These are phyloP conservation scores for Adrianichthys oophorus DNA, from an alignment of 2,797 vertebrate genomes.

Conservation along the genomic window DNA sequence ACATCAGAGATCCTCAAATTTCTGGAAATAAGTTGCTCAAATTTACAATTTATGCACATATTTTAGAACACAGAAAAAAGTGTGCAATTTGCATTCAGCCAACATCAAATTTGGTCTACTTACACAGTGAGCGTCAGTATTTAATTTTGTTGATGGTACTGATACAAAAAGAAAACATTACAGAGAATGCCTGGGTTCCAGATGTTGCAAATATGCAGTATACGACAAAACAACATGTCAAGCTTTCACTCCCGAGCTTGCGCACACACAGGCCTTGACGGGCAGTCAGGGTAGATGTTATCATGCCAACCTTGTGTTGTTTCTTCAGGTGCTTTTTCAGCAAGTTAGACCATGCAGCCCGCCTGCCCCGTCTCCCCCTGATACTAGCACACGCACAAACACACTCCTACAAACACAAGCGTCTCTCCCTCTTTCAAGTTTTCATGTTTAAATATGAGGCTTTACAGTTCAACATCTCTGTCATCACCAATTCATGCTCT, in stretches of 20 bases:
- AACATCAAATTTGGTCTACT: no score
- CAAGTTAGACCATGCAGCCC: conserved; percentile 71
- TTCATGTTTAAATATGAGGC: conserved; percentile 65
- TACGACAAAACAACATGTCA: conserved; percentile 30
- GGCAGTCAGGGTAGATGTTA: conserved; percentile 68
- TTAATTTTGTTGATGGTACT: no score
- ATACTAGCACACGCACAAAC: conserved; percentile 15
- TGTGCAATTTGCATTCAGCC: no score
- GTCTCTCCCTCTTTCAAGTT: conserved; percentile 23
- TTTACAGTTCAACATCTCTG: conserved; percentile 36
- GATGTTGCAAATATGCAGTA: conserved; percentile 14
- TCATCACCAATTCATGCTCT: conserved; percentile 28
- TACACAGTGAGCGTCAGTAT: no score
- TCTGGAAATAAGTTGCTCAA: no score
- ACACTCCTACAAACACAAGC: conserved; percentile 20
- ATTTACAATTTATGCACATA: no score
- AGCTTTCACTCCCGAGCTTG: conserved; percentile 6
- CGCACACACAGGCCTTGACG: conserved; percentile 34
- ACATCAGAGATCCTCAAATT: no score
- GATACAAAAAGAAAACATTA: background rate
- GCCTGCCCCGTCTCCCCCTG: conserved; percentile 54
- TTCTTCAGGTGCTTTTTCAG: conserved; percentile 78
- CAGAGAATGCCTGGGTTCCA: background rate
- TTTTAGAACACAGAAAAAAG: no score
- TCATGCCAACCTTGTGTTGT: conserved; percentile 66